These are phyloP conservation scores for Melinopterus prodromus DNA, from an alignment of 2,888 invertebrate species.

Conservation along the genomic window DNA sequence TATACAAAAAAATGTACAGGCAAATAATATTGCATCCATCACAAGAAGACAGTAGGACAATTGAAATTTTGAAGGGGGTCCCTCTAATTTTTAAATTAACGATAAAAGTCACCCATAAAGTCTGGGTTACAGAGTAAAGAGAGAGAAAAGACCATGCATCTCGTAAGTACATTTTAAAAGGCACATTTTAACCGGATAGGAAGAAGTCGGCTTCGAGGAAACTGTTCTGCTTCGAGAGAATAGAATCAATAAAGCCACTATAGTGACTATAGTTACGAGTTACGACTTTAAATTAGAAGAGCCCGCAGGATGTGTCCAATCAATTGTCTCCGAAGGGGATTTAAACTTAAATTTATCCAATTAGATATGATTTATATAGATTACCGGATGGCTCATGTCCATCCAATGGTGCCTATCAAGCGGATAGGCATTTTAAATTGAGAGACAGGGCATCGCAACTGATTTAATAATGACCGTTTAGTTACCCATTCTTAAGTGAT, in stretches of 20 bases:
- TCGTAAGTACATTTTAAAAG: too few species aligned
- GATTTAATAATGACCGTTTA: neutral
- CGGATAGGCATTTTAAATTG: neutral
- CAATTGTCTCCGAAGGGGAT: neutral
- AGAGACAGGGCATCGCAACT: neutral
- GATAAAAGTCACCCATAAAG: too few species aligned
- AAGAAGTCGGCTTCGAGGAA: neutral
- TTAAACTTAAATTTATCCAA: neutral
- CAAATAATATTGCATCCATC: too few species aligned
- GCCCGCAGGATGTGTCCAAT: neutral
- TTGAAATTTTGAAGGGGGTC: too few species aligned
- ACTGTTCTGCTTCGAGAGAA: neutral
- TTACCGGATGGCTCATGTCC: neutral
- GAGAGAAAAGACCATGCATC: too few species aligned
- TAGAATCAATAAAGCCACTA: neutral
- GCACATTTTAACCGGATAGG: neutral
- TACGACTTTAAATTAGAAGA: neutral
- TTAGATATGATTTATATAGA: neutral
- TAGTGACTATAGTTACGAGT: neutral
- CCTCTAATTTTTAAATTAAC: too few species aligned
- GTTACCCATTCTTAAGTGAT: neutral
- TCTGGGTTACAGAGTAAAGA: too few species aligned
- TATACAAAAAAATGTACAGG: too few species aligned
- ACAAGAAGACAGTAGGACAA: too few species aligned
- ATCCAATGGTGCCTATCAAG: neutral